A percentile compares a stretch with the other conserved stretches of the same genome.
Evolutionary conservation across 2,113 vertebrate species (phyloP).

Genomic region (Marmota monax): DNA sequence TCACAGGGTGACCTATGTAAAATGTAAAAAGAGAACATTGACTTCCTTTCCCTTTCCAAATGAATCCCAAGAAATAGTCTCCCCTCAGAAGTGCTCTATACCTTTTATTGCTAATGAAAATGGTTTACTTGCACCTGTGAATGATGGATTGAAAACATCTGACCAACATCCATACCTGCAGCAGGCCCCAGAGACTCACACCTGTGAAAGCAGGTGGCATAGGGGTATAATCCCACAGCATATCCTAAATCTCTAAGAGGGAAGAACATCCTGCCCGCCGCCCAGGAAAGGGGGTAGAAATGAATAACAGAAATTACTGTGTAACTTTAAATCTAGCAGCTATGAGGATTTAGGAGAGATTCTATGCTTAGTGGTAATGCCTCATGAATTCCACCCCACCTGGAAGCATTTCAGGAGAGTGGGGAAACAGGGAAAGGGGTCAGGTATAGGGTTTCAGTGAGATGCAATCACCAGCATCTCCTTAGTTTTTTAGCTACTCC

Average conservation of each 20-base stretch:
- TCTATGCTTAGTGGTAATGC: background rate
- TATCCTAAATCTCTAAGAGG: background rate
- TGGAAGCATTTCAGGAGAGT: background rate
- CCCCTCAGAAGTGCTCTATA: background rate
- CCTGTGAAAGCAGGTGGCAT: background rate
- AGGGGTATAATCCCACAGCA: fast-evolving
- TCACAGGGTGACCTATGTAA: background rate
- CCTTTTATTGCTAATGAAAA: background rate
- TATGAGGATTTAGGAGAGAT: background rate
- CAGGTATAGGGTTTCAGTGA: background rate
- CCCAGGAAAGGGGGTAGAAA: background rate
- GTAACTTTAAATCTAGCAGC: background rate
- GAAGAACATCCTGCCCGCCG: background rate
- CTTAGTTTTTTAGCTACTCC: background rate
- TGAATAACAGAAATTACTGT: too few relatives aligned
- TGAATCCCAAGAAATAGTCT: background rate
- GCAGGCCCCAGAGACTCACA: background rate
- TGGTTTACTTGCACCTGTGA: background rate
- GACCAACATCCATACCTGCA: background rate
- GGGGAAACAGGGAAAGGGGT: background rate
- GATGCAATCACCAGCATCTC: too few relatives aligned
- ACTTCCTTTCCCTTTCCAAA: background rate
- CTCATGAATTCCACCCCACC: background rate
- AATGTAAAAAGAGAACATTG: background rate
- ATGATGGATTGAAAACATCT: background rate